Conservation (phyloP, 2,888 invertebrate species). For the Plagiodera versicolora region DNA sequence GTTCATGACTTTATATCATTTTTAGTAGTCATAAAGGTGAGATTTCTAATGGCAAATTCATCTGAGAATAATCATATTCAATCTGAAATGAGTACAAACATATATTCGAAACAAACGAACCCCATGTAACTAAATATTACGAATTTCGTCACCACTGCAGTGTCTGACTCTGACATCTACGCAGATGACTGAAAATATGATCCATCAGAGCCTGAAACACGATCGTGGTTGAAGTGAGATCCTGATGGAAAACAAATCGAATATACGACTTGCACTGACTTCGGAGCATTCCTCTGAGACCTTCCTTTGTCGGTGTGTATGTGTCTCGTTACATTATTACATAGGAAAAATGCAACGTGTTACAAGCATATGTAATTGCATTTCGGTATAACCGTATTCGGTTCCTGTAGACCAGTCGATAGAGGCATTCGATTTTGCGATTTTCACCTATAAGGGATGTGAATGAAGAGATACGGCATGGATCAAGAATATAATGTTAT, state of each 20-base stretch:
- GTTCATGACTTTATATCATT: too few relatives aligned
- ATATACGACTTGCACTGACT: not conserved
- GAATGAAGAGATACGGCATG: too few relatives aligned
- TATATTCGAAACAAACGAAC: too few relatives aligned
- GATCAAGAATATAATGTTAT: too few relatives aligned
- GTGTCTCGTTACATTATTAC: conserved; percentile 38
- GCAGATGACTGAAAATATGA: not conserved
- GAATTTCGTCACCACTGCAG: too few relatives aligned
- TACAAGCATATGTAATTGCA: conserved; percentile 40
- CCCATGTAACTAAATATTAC: too few relatives aligned
- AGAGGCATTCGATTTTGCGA: not conserved
- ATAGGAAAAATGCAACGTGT: conserved; percentile 40
- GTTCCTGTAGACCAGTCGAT: conserved; percentile 1
- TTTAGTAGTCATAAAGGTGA: too few relatives aligned
- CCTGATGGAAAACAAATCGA: conserved; percentile 4
- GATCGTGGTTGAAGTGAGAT: not conserved
- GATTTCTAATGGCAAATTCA: too few relatives aligned
- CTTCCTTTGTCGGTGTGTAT: conserved; percentile 8
- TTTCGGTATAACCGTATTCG: conserved; percentile 28
- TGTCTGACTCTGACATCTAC: too few relatives aligned
- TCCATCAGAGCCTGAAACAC: not conserved
- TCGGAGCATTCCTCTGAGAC: conserved; percentile 12
- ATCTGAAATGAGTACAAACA: too few relatives aligned
- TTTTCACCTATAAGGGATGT: too few relatives aligned
- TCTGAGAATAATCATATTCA: too few relatives aligned